phyloP scores from a whole-genome alignment of 2,797 vertebrate species.

The Sebastes vulpes region DNA sequence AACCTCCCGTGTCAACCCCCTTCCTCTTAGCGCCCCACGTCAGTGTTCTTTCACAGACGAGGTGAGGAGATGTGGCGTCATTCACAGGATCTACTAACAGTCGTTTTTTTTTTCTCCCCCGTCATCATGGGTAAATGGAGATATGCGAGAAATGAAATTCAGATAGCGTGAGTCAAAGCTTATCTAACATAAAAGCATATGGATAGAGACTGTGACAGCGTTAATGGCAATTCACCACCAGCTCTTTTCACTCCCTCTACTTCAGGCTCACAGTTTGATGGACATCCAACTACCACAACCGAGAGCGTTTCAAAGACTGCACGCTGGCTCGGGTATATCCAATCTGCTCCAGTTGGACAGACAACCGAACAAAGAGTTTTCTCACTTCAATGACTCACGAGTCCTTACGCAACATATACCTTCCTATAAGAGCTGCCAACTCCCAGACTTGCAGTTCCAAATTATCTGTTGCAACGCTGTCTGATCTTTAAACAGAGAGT shows the following conservation, averaged over 20 bases:
- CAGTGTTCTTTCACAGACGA: slow-evolving; percentile 37
- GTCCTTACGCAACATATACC: slow-evolving; percentile 6
- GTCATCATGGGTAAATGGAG: not conserved
- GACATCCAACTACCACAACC: not conserved
- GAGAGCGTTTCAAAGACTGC: slow-evolving; percentile 19
- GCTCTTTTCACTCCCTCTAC: slow-evolving; percentile 5
- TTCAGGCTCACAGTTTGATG: slow-evolving; percentile 11
- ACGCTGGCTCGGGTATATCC: slow-evolving; percentile 9
- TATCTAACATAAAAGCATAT: slow-evolving; percentile 23
- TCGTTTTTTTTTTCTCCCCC: not conserved
- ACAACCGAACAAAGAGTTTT: slow-evolving; percentile 1
- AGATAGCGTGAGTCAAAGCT: slow-evolving; percentile 10
- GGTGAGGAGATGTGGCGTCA: slow-evolving; percentile 38
- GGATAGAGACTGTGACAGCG: not conserved
- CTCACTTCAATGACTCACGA: slow-evolving; percentile 14
- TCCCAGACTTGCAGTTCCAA: not conserved
- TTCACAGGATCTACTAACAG: slow-evolving; percentile 5
- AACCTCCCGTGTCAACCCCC: slow-evolving; percentile 1
- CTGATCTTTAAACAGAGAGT: not conserved
- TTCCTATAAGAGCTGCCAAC: not conserved
- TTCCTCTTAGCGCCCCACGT: not conserved
- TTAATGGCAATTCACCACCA: slow-evolving; percentile 7
- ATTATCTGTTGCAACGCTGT: not conserved
- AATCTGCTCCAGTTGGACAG: slow-evolving; percentile 10
- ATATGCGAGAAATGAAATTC: slow-evolving; percentile 7